A percentile compares a stretch with the other conserved stretches of the same genome.
Conservation (phyloP, 1,140 invertebrate genomes). For the Macrotrachela quadricornifera region DNA sequence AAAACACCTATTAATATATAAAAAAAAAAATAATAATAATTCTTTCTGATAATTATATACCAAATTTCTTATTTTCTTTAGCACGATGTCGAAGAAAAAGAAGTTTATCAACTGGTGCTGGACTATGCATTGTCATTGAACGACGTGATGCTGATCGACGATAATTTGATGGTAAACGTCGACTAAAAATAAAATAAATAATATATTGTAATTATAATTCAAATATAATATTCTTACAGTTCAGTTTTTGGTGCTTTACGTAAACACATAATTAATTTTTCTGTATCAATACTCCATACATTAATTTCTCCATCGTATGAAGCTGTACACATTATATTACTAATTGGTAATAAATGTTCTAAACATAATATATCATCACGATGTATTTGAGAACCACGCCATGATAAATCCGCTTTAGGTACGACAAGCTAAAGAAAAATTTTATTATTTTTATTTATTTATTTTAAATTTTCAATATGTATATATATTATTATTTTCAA, state of each 20-base stretch:
- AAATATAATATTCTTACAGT: neutral
- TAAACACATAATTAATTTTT: conserved; percentile 17
- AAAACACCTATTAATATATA: too few species aligned
- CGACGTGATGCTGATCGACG: neutral
- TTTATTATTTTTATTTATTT: too few species aligned
- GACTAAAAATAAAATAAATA: too few species aligned
- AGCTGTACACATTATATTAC: conserved; percentile 21
- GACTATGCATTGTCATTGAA: conserved; percentile 14
- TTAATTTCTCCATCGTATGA: conserved; percentile 26
- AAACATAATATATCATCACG: conserved; percentile 24
- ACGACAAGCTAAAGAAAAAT: conserved; percentile 6
- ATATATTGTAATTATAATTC: neutral
- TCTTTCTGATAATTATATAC: too few species aligned
- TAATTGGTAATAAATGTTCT: conserved; percentile 10
- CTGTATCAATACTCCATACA: conserved; percentile 26
- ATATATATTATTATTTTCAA: too few species aligned
- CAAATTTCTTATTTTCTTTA: conserved; percentile 16
- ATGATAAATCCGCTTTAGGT: conserved; percentile 19
- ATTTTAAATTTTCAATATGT: too few species aligned
- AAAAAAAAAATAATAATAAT: too few species aligned
- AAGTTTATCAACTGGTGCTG: conserved; percentile 25
- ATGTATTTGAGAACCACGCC: conserved; percentile 26
- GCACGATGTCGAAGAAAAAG: conserved; percentile 19
- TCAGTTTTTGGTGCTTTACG: neutral
- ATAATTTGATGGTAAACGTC: too few species aligned